Base-by-base conservation (phyloP, 2,888 invertebrate genomes). In the Coenonympha glycerion region DNA sequence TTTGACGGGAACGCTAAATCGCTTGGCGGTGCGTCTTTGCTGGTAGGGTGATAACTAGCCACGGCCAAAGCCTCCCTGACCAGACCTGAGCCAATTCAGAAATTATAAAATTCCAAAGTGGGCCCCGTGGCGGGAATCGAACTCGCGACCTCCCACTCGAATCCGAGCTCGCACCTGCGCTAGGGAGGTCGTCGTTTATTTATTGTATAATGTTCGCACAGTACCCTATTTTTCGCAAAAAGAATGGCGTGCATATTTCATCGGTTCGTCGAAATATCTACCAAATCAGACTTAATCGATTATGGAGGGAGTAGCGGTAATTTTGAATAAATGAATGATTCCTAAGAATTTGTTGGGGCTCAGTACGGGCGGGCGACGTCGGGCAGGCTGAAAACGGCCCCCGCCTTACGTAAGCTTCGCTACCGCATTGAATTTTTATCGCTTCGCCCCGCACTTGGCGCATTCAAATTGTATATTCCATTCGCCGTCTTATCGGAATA, bases 361-460 rank as follows among this genome's bases (percentile, higher is more conserved):
- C 21, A 21, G n/a, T 28, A 6, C 31, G 21, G 13, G 2, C 37
- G n/a, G n/a, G 19, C 19, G 8, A 6, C 6, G 24, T 16, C 11
- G 21, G 45, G 6, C 22, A 21, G 19, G 39, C 3, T 15, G n/a
- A n/a, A n/a, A n/a, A 6, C 26, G 31, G n/a, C 57, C 62, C 57
- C 59, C 59, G 64, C 62, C 65, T 79, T 78, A 78, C 71, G 69
- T 74, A 76, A 77, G 69, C 60, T 64, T 47, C 57, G 56, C 55
- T 59, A 61, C 59, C 69, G 71, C 69, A 72, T 74, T 72, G 74
- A 75, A 74, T 72, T 77, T 76, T 73, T 69, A 76, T 73, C 63
- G 63, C 55, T 59, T 58, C 59, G 60, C 58, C 58, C 55, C 57
- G 61, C 58, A 53, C 52, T 58, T 61, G 60, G 55, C 68, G 65